A percentile compares a stretch with the other conserved stretches of the same genome.
phyloP scores from a whole-genome alignment of 2,113 vertebrate genomes.

The Felis catus region F.catus_Fca126_mat1.0 CM031419.1:135163501-135164000 shows the following conservation, averaged over 20 bases:
- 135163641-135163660: conserved; percentile 72
- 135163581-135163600: too few relatives aligned
- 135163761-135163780: conserved; percentile 73
- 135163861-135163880: conserved; percentile 77
- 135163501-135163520: too few relatives aligned
- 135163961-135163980: conserved; percentile 78
- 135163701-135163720: conserved; percentile 80
- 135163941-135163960: conserved; percentile 77
- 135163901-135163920: conserved; percentile 71
- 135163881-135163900: conserved; percentile 80
- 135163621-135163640: conserved; percentile 64
- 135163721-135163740: conserved; percentile 78
- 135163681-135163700: conserved; percentile 78
- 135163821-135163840: conserved; percentile 80
- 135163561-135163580: too few relatives aligned
- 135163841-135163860: conserved; percentile 83
- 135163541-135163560: too few relatives aligned
- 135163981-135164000: conserved; percentile 78
- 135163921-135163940: conserved; percentile 77
- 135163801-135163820: conserved; percentile 84
- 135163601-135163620: too few relatives aligned
- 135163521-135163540: too few relatives aligned
- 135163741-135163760: conserved; percentile 74
- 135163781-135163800: conserved; percentile 83
- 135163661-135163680: conserved; percentile 78